Base-by-base conservation (phyloP, 2,888 invertebrate species). In the Beris morrisii region DNA sequence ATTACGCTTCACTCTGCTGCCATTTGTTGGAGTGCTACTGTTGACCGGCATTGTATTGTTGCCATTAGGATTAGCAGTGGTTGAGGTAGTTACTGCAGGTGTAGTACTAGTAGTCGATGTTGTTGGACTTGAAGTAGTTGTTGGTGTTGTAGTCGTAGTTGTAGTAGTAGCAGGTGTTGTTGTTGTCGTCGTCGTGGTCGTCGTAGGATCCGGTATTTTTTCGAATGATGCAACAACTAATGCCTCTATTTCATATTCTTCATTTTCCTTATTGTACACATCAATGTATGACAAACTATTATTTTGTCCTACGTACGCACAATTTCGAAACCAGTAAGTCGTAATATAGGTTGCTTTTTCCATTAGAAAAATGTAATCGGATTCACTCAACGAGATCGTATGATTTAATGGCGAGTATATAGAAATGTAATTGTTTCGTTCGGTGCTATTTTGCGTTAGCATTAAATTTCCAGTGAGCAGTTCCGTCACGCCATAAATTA, bases 271-370 rank as follows among this genome's bases (percentile, higher is more conserved):
- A 0, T 83, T 82, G 75, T 90, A 93, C 68, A 87, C 88, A 72
- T 86, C 86, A 59, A 82, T 79, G 69, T 89, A 86, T 9, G 82
- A 79, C 52, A 86, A 85, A 73, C 87, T 85, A 63, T 82, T 81
- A 0, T 88, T 86, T 69, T 85, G 81, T 45, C 89, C 91, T 61
- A 87, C 83, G 73, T 87, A 88, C 61, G 83, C 79, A 74, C 93
- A 93, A 77, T 93, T 90, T 68, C 91, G 83, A 74, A 91, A 92
- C 93, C 93, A 93, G 77, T 86, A 90, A 0, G 89, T 88, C 31
- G 84, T 77, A 12, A 90, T 80, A 67, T 76, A 80, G 4, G 85
- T 84, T 3, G 86, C 84, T 65, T 83, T 83, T 38, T 78, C 80
- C 31, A 75, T 77, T 28, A 92, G 76, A 76, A 83, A 91, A 59